These are phyloP conservation scores for Festucalex cinctus DNA, from an alignment of 2,113 vertebrate genomes.

Conservation along the genomic window DNA sequence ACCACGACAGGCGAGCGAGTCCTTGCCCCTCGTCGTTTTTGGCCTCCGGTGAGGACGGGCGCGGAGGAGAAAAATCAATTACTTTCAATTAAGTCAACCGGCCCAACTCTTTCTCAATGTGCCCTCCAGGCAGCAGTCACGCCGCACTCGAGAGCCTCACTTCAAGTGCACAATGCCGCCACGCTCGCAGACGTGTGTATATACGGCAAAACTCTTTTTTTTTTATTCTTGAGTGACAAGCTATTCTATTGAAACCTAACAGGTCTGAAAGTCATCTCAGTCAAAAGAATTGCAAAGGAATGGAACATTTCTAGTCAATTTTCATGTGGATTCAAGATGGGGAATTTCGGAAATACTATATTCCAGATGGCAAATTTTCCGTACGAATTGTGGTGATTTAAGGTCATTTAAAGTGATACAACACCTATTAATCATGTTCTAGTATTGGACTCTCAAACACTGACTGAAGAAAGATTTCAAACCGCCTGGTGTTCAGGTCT, in stretches of 20 bases:
- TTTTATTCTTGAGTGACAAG: not conserved
- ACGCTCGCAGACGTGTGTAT: slow-evolving; percentile 12
- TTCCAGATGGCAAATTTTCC: too few species aligned
- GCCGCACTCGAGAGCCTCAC: slow-evolving; percentile 38
- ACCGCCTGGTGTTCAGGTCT: too few species aligned
- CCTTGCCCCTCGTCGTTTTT: slow-evolving; percentile 61
- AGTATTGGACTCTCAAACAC: too few species aligned
- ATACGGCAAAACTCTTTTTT: not conserved
- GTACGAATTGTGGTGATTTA: too few species aligned
- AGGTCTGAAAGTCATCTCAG: not conserved
- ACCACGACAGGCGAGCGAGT: slow-evolving; percentile 80
- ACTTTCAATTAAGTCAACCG: slow-evolving; percentile 95
- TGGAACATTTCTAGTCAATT: not conserved
- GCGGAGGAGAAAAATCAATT: slow-evolving; percentile 80
- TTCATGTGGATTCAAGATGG: not conserved
- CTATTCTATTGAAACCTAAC: not conserved
- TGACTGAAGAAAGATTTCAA: too few species aligned
- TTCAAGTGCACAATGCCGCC: slow-evolving; percentile 34
- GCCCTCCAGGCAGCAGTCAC: slow-evolving; percentile 73
- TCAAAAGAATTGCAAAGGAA: not conserved
- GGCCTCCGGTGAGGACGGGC: slow-evolving; percentile 71
- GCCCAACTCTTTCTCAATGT: slow-evolving; percentile 80
- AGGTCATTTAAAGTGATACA: too few species aligned
- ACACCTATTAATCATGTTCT: too few species aligned
- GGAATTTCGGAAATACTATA: too few species aligned